Conservation (phyloP, 2,797 vertebrate species). For the Peromyscus attwateri region DNA sequence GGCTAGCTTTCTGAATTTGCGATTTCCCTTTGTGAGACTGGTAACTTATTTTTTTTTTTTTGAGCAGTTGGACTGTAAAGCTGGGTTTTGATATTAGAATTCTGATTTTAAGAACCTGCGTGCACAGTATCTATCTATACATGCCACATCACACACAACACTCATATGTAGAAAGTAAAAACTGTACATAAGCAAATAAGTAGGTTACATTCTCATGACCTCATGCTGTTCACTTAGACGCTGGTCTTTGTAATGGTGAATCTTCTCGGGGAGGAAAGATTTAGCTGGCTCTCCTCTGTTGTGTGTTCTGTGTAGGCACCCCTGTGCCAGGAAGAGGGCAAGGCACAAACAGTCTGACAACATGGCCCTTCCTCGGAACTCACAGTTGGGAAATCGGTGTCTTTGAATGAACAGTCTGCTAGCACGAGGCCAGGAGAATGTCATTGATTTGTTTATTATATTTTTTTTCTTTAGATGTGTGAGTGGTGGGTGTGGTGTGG, state of each 20-base stretch:
- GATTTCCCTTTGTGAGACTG: neutral
- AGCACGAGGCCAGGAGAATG: neutral
- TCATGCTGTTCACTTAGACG: neutral
- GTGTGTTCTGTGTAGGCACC: neutral
- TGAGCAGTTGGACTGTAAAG: neutral
- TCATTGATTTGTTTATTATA: neutral
- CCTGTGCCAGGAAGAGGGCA: neutral
- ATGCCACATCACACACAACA: neutral
- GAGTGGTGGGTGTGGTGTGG: neutral
- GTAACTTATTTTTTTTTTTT: neutral
- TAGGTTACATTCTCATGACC: neutral
- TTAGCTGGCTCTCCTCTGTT: neutral
- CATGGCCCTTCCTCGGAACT: neutral
- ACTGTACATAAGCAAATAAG: neutral
- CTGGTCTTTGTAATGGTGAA: neutral
- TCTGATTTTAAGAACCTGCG: neutral
- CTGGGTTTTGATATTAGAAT: constrained; percentile 1
- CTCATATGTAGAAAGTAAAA: neutral
- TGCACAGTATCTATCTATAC: neutral
- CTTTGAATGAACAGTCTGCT: constrained; percentile 16
- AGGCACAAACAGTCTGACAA: too few relatives aligned
- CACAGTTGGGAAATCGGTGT: neutral
- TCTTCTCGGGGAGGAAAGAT: neutral
- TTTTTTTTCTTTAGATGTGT: neutral
- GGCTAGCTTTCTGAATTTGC: neutral